phyloP scores from a whole-genome alignment of 2,113 vertebrate species.

The Macrotus californicus region DNA sequence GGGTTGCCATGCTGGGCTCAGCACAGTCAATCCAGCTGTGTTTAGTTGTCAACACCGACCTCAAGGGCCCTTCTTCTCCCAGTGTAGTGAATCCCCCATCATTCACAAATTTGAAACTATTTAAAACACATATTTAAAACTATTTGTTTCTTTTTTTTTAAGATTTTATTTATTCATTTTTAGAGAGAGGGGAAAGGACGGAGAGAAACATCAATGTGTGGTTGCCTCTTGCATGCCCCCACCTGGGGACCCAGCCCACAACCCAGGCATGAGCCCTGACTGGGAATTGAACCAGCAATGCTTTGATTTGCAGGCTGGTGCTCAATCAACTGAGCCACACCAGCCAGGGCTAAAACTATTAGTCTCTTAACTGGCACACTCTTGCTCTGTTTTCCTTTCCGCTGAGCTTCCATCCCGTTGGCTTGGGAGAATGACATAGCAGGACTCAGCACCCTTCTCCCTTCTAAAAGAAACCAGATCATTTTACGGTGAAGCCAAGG shows the following conservation, averaged over 20 bases:
- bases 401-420: not conserved
- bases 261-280: no score
- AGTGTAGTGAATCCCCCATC: not conserved
- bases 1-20: no score
- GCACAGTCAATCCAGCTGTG: fast-evolving
- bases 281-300: no score
- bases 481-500: not conserved
- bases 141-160: not conserved
- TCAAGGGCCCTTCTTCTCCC: not conserved
- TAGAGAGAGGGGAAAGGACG: no score
- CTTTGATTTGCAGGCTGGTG: no score
- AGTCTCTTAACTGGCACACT: not conserved
- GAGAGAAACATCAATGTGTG: no score
- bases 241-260: no score
- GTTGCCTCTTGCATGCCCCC: no score
- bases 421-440: not conserved
- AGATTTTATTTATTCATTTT: no score
- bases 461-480: not conserved
- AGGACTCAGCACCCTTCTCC: not conserved
- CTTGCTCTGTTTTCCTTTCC: not conserved
- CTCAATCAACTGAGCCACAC: no score
- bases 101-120: not conserved
- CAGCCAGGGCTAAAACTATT: not conserved
- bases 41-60: not conserved
- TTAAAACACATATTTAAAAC: not conserved